Base-by-base conservation (phyloP, 2,888 invertebrate species). In the Torymus tubicola region DNA sequence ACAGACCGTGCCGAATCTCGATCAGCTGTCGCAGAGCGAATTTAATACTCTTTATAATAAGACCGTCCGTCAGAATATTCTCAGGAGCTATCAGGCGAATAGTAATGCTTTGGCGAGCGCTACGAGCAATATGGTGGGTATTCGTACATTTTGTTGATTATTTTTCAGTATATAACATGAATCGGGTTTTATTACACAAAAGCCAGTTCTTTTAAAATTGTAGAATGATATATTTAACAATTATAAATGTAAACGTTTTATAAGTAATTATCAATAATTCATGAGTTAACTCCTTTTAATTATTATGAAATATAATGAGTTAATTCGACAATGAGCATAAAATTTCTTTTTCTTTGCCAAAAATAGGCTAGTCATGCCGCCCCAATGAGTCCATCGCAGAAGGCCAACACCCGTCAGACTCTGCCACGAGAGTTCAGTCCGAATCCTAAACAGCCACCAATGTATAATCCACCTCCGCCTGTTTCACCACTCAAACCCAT, bases 41-140 rank as follows among this genome's bases (percentile, higher is more conserved):
- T 90, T 90, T 63, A 90, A 90, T 83, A 90, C 90, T 55, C 86
- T 90, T 8, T 90, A 90, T 74, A 90, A 90, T 76, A 90, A 90
- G 81, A 89, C 90, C 61, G 90, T 90, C 13, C 90, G 90, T 57
- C 90, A 90, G 71, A 90, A 87, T 78, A 90, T 90, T 82, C 85
- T 90, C 60, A 87, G 89, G 53, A 90, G 89, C 79, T 89, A 89
- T 78, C 88, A 89, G 31, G 85, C 87, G 0, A 85, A 85, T 8
- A 87, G 85, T 60, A 80, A 83, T 2, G 70, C 79, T 10, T 60
- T 84, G 53, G 72, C 85, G 4, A 75, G 75, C 57, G 72, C 80
- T 11, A 64, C 80, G 2, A 75, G 60, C 21, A 64, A 53, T 24
- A 77, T 72, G 74, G 82, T 82, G 14, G 78, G 80, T 57, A 10